Evolutionary conservation across 30 jellyfish, hydroid and myxozoan genomes (phyloP), one percentile per base, ranked within the genome.

Genomic region (Hydra vulgaris): DNA sequence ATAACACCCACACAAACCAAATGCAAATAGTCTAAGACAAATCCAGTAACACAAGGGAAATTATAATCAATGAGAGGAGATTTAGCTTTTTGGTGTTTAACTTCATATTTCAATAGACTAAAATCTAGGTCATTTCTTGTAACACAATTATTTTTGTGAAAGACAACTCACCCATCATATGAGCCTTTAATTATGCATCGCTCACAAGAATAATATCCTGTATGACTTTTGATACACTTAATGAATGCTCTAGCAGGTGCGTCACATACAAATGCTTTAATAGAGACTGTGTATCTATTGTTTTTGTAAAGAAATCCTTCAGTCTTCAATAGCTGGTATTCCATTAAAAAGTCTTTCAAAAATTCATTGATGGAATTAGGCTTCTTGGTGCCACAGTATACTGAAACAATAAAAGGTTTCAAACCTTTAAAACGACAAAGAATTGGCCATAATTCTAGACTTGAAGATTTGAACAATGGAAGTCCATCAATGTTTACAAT

Each of bases 171-270:
- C 54, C 83, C 69, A 25, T n/a, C 69, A 66, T 77, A 40, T 78
- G 78, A n/a, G 17, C 85, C 85, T 40, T 40, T 56, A 21, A 78
- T 26, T 40, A 27, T 78, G 85, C 85, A 78, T 26, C 85, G 25
- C 69, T 78, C 83, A 56, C 85, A 78, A 53, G 79, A 53, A 78
- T 78, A n/a, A 78, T 78, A 78, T 66, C 85, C 85, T 19, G 78
- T 78, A 61, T 78, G 85, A 21, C 40, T 56, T 23, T 25, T 78
- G 85, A 78, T 56, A 19, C 85, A 25, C 72, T 71, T 82, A 18
- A 82, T 12, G 75, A 82, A 82, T n/a, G 83, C 69, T 54, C 89
- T 72, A 17, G 84, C 86, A 20, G 89, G 89, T 16, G 89, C 84
- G 75, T 82, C 89, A 71, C 89, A 82, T 21, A 71, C 23, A 53